Evolutionary conservation across 2,113 vertebrate species (phyloP).

Genomic region (Marcusenius ussheri): DNA sequence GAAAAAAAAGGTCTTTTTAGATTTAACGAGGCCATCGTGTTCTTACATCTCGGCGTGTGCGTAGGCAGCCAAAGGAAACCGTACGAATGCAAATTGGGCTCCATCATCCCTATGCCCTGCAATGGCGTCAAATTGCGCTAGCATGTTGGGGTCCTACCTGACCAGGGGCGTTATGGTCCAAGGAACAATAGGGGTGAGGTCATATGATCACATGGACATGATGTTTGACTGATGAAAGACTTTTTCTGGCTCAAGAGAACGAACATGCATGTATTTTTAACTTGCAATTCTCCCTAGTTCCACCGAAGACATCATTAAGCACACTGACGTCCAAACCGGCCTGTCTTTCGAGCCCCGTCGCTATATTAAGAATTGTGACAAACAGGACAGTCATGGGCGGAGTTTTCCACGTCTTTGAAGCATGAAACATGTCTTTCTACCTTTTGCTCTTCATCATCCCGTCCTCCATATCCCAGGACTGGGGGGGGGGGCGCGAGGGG

Average conservation of each 20-base stretch:
- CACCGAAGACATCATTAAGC: conserved; percentile 37
- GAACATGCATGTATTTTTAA: conserved; percentile 15
- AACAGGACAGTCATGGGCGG: conserved; percentile 34
- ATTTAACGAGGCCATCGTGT: conserved; percentile 34
- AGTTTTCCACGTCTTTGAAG: conserved; percentile 18
- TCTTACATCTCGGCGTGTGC: conserved; percentile 21
- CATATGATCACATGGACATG: neutral
- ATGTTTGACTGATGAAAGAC: neutral
- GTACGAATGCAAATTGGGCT: conserved; percentile 14
- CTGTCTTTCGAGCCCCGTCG: conserved; percentile 15
- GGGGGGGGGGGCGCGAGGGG: neutral
- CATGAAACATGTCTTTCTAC: conserved; percentile 11
- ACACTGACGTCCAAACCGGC: conserved; percentile 31
- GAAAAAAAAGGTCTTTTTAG: conserved; percentile 21
- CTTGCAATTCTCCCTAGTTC: conserved; percentile 13
- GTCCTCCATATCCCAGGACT: neutral
- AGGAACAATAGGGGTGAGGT: neutral
- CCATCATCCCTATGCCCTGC: conserved; percentile 13
- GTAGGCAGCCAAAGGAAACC: conserved; percentile 25
- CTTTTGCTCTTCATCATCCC: conserved; percentile 7
- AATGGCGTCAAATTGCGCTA: neutral
- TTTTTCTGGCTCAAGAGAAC: neutral
- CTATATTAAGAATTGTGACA: conserved; percentile 32
- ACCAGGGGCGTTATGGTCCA: neutral
- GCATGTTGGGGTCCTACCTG: neutral